A percentile compares a stretch with the other conserved stretches of the same genome.
Conservation (phyloP, 2,113 vertebrate species). For the Mobula hypostoma region DNA sequence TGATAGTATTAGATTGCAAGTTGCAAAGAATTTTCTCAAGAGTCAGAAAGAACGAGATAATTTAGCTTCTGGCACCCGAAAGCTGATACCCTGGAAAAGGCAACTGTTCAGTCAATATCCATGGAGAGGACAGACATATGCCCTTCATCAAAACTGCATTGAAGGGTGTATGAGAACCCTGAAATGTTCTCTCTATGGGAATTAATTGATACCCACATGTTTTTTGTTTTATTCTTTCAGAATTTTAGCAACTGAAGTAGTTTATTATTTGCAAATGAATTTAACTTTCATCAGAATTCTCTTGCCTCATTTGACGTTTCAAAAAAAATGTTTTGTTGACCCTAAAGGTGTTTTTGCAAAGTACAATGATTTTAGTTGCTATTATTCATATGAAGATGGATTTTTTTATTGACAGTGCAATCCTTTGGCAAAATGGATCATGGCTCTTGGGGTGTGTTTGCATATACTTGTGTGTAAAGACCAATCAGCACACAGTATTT, state of each 20-base stretch:
- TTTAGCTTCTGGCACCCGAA: background rate
- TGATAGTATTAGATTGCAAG: background rate
- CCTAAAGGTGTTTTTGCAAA: too few relatives aligned
- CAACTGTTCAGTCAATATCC: background rate
- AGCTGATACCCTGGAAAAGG: background rate
- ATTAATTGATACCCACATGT: background rate
- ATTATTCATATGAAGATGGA: too few relatives aligned
- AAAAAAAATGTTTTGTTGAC: too few relatives aligned
- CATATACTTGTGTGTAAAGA: too few relatives aligned
- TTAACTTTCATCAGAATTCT: background rate
- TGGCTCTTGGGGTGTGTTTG: too few relatives aligned
- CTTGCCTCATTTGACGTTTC: background rate
- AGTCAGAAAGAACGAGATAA: background rate
- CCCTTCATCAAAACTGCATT: background rate
- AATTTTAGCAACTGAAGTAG: background rate
- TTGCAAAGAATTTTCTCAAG: background rate
- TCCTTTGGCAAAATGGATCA: too few relatives aligned
- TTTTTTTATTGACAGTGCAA: too few relatives aligned
- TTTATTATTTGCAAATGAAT: background rate
- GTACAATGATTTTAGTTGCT: too few relatives aligned
- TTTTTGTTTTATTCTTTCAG: background rate
- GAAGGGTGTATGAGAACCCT: background rate
- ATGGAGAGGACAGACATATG: background rate
- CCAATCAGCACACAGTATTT: too few relatives aligned
- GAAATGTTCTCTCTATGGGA: background rate